Percentiles rank a stretch among this genome's conserved stretches.
Conservation (phyloP, 2,113 vertebrate genomes). For the Emydura subglobosa region DNA sequence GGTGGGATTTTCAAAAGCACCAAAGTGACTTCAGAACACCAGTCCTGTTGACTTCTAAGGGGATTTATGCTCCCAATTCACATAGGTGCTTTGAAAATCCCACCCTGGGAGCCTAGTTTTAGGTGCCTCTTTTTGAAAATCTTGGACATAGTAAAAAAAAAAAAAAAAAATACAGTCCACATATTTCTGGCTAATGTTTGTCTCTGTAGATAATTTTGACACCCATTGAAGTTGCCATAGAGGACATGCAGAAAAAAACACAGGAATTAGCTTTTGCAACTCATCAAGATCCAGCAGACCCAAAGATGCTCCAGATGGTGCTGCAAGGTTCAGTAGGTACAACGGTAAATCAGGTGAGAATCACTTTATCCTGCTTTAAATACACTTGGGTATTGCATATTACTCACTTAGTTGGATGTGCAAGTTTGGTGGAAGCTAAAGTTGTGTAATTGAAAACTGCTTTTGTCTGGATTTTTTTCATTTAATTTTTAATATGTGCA, state of each 20-base stretch:
- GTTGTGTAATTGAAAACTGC: not conserved
- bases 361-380: rapidly evolving
- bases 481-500: not conserved
- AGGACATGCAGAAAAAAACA: conserved; percentile 99
- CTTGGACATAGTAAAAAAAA: not conserved
- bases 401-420: not conserved
- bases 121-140: not conserved
- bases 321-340: conserved; percentile 99
- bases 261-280: conserved; percentile 97
- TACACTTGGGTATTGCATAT: not conserved
- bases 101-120: not conserved
- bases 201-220: conserved; percentile 91
- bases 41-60: not conserved
- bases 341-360: conserved; percentile 96
- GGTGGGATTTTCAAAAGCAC: rapidly evolving
- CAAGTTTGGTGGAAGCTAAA: not conserved
- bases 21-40: not conserved
- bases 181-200: not conserved
- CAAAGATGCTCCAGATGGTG: conserved; percentile 99
- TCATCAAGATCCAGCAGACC: conserved; percentile 96
- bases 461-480: not conserved
- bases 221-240: conserved; percentile 98
- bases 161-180: not conserved
- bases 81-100: not conserved
- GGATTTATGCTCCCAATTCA: not conserved